Evolutionary conservation across 92 coral and sea anemone species (phyloP).

Genomic region (Epizoanthus scotinus): DNA sequence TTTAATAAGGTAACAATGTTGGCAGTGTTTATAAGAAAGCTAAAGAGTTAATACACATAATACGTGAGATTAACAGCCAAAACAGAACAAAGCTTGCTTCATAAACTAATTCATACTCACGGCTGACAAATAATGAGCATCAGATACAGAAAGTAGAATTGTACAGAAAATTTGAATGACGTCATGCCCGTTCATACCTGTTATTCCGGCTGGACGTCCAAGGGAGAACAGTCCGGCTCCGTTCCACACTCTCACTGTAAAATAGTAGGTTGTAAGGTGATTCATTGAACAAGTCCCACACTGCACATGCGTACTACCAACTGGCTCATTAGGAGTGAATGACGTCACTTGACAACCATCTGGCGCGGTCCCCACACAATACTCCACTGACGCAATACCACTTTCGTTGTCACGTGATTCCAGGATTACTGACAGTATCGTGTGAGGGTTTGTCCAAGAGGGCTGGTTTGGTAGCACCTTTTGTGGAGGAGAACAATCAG

Average conservation of each 20-base stretch:
- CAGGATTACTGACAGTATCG: constrained; percentile 59
- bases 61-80: too few species aligned
- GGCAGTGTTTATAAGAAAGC: too few species aligned
- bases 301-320: constrained; percentile 49
- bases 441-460: constrained; percentile 63
- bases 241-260: constrained; percentile 80
- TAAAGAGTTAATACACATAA: too few species aligned
- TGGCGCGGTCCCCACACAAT: constrained; percentile 81
- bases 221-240: constrained; percentile 72
- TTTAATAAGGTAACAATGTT: too few species aligned
- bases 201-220: not conserved
- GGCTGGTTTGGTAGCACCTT: constrained; percentile 52
- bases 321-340: constrained; percentile 54
- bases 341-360: constrained; percentile 75
- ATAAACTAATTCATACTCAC: too few species aligned
- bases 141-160: too few species aligned
- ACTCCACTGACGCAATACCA: constrained; percentile 64
- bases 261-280: constrained; percentile 66
- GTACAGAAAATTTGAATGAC: too few species aligned
- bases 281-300: constrained; percentile 67
- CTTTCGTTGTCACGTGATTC: constrained; percentile 75
- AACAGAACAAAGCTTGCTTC: too few species aligned
- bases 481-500: not conserved
- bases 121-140: too few species aligned
- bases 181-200: too few species aligned